Percentiles rank a stretch among this genome's conserved stretches.
Evolutionary conservation across 2,888 invertebrate genomes (phyloP).

Genomic region (Nymphalis urticae): DNA sequence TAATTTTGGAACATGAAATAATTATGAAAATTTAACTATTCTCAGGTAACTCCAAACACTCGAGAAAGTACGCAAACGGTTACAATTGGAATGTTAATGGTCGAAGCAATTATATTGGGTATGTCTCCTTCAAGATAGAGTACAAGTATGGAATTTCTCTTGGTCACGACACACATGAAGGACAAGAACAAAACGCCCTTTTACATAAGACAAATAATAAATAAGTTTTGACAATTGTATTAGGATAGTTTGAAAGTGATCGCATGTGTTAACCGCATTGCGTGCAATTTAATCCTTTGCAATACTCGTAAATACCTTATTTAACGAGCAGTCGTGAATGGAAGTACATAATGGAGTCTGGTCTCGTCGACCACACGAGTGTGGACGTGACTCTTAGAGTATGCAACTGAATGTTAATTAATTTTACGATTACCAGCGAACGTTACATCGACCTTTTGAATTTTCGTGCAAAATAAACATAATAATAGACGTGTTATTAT

Average conservation of each 20-base stretch:
- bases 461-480: conserved; percentile 29
- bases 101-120: conserved; percentile 56
- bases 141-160: conserved; percentile 37
- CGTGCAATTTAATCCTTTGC: conserved; percentile 2
- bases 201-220: not conserved
- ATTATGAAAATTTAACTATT: conserved; percentile 44
- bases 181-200: not conserved
- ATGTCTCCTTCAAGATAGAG: conserved; percentile 50
- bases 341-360: conserved; percentile 53
- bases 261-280: not conserved
- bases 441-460: conserved; percentile 42
- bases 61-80: conserved; percentile 53
- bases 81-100: conserved; percentile 66
- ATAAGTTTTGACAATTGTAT: not conserved
- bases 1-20: conserved; percentile 26
- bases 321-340: conserved; percentile 55
- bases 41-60: conserved; percentile 47
- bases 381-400: conserved; percentile 62
- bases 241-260: not conserved
- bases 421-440: conserved; percentile 53
- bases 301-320: conserved; percentile 22
- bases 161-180: conserved; percentile 21
- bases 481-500: conserved; percentile 2
- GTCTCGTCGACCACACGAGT: conserved; percentile 49
- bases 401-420: conserved; percentile 62